Evolutionary conservation across 2,888 invertebrate species (phyloP).

Genomic region (Camponotus fellah): DNA sequence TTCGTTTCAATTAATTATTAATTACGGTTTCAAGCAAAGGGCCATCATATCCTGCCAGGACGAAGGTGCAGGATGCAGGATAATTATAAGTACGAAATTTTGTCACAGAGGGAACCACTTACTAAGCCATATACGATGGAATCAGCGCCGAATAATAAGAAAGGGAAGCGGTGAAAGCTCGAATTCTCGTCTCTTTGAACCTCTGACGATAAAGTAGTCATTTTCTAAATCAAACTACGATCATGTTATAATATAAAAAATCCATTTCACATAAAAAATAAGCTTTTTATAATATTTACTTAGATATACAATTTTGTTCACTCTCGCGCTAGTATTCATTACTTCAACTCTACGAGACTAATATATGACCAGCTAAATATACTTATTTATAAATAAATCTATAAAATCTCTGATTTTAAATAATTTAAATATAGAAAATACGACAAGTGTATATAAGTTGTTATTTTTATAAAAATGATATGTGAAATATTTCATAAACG

Average conservation of each 20-base stretch:
- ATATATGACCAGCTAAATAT: background rate
- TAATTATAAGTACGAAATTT: slow-evolving; percentile 69
- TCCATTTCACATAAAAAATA: background rate
- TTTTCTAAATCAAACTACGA: slow-evolving; percentile 62
- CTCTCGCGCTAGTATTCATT: background rate
- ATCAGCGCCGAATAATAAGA: slow-evolving; percentile 80
- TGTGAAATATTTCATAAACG: background rate
- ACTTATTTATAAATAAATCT: background rate
- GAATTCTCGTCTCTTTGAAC: slow-evolving; percentile 77
- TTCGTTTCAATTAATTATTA: background rate
- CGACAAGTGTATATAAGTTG: too few relatives aligned
- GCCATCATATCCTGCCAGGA: slow-evolving; percentile 6
- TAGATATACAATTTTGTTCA: background rate
- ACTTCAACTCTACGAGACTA: background rate
- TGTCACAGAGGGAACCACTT: slow-evolving; percentile 81
- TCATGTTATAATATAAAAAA: background rate
- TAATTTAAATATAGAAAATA: background rate
- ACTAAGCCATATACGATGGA: slow-evolving; percentile 72
- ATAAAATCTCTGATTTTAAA: background rate
- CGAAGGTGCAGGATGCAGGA: slow-evolving; percentile 69
- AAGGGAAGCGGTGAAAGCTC: slow-evolving; percentile 77
- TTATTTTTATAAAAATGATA: background rate
- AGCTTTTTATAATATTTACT: background rate
- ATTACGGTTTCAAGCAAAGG: background rate
- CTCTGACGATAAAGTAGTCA: slow-evolving; percentile 81